These are phyloP conservation scores for Champsocephalus gunnari DNA, from an alignment of 2,797 vertebrate species.

Conservation along the genomic window DNA sequence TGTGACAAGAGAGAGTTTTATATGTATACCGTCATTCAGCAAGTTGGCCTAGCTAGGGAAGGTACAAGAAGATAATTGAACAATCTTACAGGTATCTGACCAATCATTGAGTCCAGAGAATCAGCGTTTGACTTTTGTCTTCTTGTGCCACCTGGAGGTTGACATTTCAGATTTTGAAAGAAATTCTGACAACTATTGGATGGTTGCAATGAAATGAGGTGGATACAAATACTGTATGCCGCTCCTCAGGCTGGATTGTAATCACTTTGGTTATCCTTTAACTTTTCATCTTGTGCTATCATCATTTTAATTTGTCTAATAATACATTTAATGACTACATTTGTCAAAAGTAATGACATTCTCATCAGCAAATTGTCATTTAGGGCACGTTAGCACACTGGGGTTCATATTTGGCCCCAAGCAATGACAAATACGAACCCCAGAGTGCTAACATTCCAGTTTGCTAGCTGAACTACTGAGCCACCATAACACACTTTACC, in stretches of 20 bases:
- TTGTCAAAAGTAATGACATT: background rate
- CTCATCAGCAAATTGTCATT: too few species aligned
- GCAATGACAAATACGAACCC: background rate
- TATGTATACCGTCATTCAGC: too few species aligned
- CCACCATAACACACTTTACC: constrained; percentile 23
- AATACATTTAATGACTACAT: background rate
- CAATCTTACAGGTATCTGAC: too few species aligned
- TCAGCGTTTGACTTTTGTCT: too few species aligned
- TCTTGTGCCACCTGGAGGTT: too few species aligned
- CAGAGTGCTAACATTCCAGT: too few species aligned
- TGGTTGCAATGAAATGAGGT: background rate
- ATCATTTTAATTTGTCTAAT: background rate
- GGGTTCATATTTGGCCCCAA: background rate
- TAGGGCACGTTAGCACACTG: background rate
- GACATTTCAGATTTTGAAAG: too few species aligned
- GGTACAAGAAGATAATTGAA: too few species aligned
- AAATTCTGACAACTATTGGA: background rate
- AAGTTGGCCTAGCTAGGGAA: too few species aligned
- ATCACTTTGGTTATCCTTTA: background rate
- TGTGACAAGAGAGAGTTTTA: too few species aligned
- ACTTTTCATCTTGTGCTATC: background rate
- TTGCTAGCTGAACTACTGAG: constrained; percentile 10
- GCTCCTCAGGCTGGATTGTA: background rate
- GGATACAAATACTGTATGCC: background rate
- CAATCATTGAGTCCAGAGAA: background rate